Evolutionary conservation across 2,888 invertebrate species (phyloP), one percentile per base, ranked within the genome.

Genomic region (Lissonota sp.): DNA sequence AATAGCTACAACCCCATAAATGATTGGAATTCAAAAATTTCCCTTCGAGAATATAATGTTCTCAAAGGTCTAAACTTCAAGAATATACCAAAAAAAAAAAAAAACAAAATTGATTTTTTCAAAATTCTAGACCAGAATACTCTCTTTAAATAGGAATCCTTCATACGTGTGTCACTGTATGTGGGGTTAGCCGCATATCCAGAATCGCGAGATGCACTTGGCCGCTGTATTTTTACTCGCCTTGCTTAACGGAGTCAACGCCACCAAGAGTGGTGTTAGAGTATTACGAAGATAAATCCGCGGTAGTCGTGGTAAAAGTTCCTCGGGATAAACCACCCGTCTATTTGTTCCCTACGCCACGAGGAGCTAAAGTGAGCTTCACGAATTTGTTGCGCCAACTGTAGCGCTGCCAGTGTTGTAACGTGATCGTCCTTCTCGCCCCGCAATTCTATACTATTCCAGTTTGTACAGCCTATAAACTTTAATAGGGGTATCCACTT

Each of bases 241-340:
- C 57, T 71, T 46, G 64, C 49, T 12, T 42, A 14, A n/a, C 37
- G 46, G 67, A 82, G 77, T 79, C 76, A 74, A 58, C 69, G 53
- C 40, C 60, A 3, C 37, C 44, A 62, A 69, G 60, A 73, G 75
- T 69, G 64, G 79, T 62, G 80, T 62, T 62, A 55, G 67, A 76
- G 83, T 81, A 83, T 83, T 73, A 83, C 79, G 75, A 76, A 75
- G 80, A 81, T 83, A 79, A 76, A 81, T 83, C 78, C 79, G 49
- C 66, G 64, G 69, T 57, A 80, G 66, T 63, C 69, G 73, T 26
- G 77, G 57, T 44, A 62, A 49, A 82, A 80, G 71, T 83, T 82
- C 26, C 71, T 64, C 53, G 62, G 62, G 73, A 82, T 83, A 80
- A 74, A 83, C 78, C 80, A 80, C 57, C 53, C 78, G 69, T 78